These are phyloP conservation scores for Hypsibius dujardini DNA, from an alignment of 1,140 invertebrate genomes.

Conservation along the genomic window DNA sequence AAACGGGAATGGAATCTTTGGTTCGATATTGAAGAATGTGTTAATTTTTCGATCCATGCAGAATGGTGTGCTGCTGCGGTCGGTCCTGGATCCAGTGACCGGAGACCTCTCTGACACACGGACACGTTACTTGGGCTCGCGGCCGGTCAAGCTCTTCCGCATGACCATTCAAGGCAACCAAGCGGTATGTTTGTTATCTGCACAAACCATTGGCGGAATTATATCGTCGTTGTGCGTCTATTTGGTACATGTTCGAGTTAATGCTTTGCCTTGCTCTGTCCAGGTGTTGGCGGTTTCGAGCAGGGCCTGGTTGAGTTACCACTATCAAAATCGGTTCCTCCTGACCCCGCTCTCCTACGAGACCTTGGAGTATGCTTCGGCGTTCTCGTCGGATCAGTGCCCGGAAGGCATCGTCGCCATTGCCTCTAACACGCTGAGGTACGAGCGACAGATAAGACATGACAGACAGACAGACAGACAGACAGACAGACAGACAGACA, in stretches of 20 bases:
- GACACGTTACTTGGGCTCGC: slow-evolving; percentile 80
- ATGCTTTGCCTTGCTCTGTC: too few species aligned
- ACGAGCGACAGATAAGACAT: too few species aligned
- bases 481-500: too few species aligned
- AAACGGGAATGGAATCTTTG: too few species aligned
- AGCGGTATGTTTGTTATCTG: slow-evolving; percentile 43
- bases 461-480: too few species aligned
- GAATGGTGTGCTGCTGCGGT: slow-evolving; percentile 86
- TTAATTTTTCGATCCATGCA: slow-evolving; percentile 35
- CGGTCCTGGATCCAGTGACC: slow-evolving; percentile 84
- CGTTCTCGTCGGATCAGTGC: slow-evolving; percentile 96
- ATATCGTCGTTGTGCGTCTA: too few species aligned
- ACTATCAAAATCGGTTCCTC: slow-evolving; percentile 88
- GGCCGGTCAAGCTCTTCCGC: slow-evolving; percentile 86
- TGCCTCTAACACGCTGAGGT: slow-evolving; percentile 81
- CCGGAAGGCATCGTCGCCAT: slow-evolving; percentile 98
- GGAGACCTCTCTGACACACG: slow-evolving; percentile 91
- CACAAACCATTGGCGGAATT: too few species aligned
- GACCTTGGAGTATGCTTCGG: slow-evolving; percentile 87
- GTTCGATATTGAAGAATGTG: slow-evolving; percentile 7
- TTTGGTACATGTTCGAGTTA: too few species aligned
- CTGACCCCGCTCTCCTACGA: slow-evolving; percentile 89
- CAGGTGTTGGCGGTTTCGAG: slow-evolving; percentile 86
- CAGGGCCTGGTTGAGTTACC: slow-evolving; percentile 92
- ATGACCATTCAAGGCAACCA: slow-evolving; percentile 86